Conservation (phyloP, 2,113 vertebrate species). For the Barbus barbus region DNA sequence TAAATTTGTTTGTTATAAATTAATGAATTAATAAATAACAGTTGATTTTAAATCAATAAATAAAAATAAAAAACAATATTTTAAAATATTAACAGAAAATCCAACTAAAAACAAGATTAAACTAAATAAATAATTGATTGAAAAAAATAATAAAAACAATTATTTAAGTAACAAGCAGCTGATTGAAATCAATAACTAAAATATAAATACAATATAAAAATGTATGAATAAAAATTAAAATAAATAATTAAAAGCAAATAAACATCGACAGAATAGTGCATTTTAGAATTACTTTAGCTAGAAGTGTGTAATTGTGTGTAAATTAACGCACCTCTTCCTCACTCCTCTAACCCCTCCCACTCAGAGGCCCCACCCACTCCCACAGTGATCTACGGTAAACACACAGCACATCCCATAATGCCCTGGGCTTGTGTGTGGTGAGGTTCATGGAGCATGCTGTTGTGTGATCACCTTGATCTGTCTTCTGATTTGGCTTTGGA, state of each 20-base stretch:
- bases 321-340: conserved; percentile 73
- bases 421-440: conserved; percentile 45
- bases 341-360: conserved; percentile 82
- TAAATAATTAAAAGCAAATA: background rate
- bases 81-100: background rate
- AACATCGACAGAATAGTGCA: background rate
- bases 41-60: no score
- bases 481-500: background rate
- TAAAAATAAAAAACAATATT: no score
- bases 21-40: no score
- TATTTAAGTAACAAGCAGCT: background rate
- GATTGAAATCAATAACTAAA: background rate
- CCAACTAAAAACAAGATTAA: background rate
- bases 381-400: conserved; percentile 90
- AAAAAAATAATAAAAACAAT: background rate
- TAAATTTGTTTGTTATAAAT: no score
- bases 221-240: background rate
- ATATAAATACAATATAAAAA: no score
- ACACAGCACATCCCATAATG: conserved; percentile 55
- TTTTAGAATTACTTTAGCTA: background rate
- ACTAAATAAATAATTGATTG: background rate
- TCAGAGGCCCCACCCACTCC: conserved; percentile 92
- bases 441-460: conserved; percentile 1
- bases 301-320: conserved; percentile 36
- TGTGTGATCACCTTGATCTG: background rate